Evolutionary conservation across 2,888 invertebrate genomes (phyloP).

Genomic region (Pachymerium ferrugineum): DNA sequence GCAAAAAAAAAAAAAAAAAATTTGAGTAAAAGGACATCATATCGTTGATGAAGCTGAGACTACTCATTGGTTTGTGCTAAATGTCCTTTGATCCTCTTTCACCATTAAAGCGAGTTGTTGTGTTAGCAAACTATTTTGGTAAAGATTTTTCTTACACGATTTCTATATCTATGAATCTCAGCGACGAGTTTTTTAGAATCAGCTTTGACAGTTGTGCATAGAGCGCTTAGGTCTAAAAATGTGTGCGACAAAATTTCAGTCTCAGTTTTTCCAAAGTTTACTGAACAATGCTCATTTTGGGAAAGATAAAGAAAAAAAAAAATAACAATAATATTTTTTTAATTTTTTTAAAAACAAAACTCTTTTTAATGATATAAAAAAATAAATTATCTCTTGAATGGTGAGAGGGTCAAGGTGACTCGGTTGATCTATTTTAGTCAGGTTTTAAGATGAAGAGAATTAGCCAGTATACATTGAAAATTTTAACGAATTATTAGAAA

Average conservation of each 20-base stretch:
- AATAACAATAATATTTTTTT: neutral
- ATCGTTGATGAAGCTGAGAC: neutral
- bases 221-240: no score
- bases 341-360: neutral
- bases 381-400: neutral
- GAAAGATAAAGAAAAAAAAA: neutral
- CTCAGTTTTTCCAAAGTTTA: neutral
- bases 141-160: conserved; percentile 6
- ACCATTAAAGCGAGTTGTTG: conserved; percentile 14
- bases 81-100: conserved; percentile 5
- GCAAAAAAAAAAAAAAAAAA: neutral
- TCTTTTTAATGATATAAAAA: neutral
- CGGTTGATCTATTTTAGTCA: neutral
- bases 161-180: conserved; percentile 24
- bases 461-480: no score
- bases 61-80: no score
- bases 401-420: conserved; percentile 14
- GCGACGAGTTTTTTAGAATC: conserved; percentile 1
- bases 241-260: neutral
- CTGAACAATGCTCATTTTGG: conserved; percentile 24
- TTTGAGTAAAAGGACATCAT: neutral
- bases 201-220: neutral
- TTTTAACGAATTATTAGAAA: neutral
- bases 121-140: conserved; percentile 20
- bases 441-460: no score